These are phyloP conservation scores for Aphis craccivora DNA, from an alignment of 1,140 invertebrate species.

Conservation along the genomic window DNA sequence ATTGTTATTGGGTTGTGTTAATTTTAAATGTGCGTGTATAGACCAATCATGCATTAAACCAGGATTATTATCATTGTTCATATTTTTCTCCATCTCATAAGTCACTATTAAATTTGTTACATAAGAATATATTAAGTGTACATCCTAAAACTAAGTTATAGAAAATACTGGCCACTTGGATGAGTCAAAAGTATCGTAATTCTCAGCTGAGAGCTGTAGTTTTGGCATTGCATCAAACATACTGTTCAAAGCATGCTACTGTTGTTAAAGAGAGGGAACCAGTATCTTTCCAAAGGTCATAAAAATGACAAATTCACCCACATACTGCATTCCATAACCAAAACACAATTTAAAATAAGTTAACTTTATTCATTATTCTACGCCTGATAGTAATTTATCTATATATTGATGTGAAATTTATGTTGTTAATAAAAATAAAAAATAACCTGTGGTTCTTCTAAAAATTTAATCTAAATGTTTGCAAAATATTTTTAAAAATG, in stretches of 20 bases:
- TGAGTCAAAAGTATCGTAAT: slow-evolving; percentile 47
- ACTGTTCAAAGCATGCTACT: slow-evolving; percentile 22
- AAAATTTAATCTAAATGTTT: neutral
- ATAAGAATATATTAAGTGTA: slow-evolving; percentile 10
- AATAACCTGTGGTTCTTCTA: neutral
- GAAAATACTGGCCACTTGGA: slow-evolving; percentile 28
- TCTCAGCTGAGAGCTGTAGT: slow-evolving; percentile 30
- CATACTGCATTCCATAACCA: neutral
- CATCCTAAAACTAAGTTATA: slow-evolving; percentile 9
- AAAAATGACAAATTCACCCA: slow-evolving; percentile 20
- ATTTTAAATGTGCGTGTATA: slow-evolving; percentile 33
- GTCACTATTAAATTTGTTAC: neutral
- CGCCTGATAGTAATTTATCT: neutral
- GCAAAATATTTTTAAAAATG: neutral
- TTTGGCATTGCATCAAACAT: slow-evolving; percentile 39
- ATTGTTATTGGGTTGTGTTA: slow-evolving; percentile 26
- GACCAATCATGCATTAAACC: slow-evolving; percentile 38
- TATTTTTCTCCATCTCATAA: slow-evolving; percentile 39
- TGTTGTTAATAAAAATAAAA: neutral
- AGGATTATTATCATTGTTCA: slow-evolving; percentile 11
- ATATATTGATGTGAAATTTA: neutral
- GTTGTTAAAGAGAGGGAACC: slow-evolving; percentile 8
- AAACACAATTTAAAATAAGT: neutral
- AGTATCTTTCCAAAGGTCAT: slow-evolving; percentile 35
- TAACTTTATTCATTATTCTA: neutral